phyloP scores from a whole-genome alignment of 1,140 invertebrate species.

The Sesamia nonagrioides region DNA sequence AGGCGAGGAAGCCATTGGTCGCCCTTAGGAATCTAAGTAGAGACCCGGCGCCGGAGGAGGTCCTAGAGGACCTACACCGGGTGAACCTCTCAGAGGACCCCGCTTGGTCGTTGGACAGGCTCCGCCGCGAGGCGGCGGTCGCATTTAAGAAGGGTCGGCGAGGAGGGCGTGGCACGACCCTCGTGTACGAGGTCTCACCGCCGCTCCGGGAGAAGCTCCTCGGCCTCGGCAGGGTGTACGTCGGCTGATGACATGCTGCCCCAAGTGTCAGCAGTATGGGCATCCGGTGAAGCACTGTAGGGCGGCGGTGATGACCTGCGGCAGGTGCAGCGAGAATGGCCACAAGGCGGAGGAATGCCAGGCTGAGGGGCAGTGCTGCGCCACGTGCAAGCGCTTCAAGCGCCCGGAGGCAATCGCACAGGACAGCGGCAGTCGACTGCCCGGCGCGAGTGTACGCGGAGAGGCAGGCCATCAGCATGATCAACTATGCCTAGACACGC shows the following conservation, averaged over 20 bases:
- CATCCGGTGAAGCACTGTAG: slow-evolving; percentile 5
- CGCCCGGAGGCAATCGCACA: not conserved
- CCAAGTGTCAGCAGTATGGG: not conserved
- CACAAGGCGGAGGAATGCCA: not conserved
- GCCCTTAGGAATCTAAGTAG: too few species aligned
- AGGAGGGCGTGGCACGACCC: not conserved
- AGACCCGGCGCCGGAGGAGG: too few species aligned
- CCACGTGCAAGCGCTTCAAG: not conserved
- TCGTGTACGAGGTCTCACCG: too few species aligned
- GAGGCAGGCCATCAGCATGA: not conserved
- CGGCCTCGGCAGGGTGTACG: too few species aligned
- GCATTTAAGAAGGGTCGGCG: not conserved
- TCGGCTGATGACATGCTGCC: not conserved
- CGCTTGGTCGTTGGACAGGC: too few species aligned
- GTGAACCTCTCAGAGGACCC: too few species aligned
- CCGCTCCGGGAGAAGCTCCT: too few species aligned
- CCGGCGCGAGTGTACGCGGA: not conserved
- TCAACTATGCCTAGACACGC: not conserved
- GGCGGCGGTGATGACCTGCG: not conserved
- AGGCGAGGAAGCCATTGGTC: too few species aligned
- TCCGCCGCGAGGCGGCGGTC: too few species aligned
- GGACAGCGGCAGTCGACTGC: not conserved
- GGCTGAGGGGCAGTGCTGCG: not conserved
- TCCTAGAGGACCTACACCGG: too few species aligned
- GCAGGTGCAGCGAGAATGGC: not conserved